Evolutionary conservation across 1,140 invertebrate genomes (phyloP), one percentile per base, ranked within the genome.

Genomic region (Octopus sinensis): DNA sequence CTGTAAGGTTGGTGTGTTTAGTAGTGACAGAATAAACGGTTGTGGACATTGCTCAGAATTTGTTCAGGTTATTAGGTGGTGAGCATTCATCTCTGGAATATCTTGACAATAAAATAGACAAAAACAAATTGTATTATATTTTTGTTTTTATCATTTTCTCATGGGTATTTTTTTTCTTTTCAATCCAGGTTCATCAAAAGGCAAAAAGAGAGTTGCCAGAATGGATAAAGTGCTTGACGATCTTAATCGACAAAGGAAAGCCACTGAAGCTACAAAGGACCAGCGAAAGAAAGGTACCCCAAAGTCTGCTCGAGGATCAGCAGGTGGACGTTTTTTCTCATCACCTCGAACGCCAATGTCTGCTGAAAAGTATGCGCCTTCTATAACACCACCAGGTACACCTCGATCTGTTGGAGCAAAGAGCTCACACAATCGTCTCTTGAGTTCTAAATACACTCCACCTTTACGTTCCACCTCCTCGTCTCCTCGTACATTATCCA

Each of bases 191-290:
- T 73, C 68, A 13, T 73, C 68, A 13, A 73, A 73, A 73, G 68
- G 68, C 6, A 73, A 77, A 17, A 77, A 53, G 52, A n/a, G 76
- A 43, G 76, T 77, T 6, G 76, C 76, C 13, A 52, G 43, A 77
- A 77, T 77, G 76, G 52, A 77, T 53, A 77, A 77, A 77, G 76
- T 77, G 4, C 17, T 77, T 6, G 76, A 77, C 52, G 76, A 77
- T 43, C 7, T 77, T n/a, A 77, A 43, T 51, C 5, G 52, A 17
- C 76, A 77, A 77, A 77, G 76, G 17, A 51, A 52, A 77, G 52
- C 43, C 13, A 53, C 30, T 10, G 76, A 52, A 53, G 30, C 76
- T 7, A 43, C 76, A 6, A 77, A 77, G 76, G 52, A 77, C 30
- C 76, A 77, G 17, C 76, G 76, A 13, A 77, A 77, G 52, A 77